Conservation (phyloP, 2,113 vertebrate genomes). For the Paralichthys olivaceus region DNA sequence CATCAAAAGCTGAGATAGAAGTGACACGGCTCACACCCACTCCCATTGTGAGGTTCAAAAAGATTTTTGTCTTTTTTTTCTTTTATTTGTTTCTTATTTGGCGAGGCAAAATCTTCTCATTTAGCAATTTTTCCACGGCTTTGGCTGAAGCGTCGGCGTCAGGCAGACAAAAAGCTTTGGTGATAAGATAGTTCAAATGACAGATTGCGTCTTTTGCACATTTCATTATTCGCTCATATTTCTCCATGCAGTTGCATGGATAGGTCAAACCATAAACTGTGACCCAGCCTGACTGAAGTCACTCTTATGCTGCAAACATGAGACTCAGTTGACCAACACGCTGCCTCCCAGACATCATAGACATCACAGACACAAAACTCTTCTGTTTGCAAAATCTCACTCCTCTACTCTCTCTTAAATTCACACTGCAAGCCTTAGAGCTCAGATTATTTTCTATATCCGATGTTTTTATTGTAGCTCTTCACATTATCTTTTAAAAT, state of each 20-base stretch:
- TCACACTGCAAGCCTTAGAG: neutral
- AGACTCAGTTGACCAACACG: slow-evolving; percentile 15
- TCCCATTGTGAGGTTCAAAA: slow-evolving; percentile 63
- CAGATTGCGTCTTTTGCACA: slow-evolving; percentile 59
- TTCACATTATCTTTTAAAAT: no score
- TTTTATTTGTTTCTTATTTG: slow-evolving; percentile 71
- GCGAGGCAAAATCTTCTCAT: slow-evolving; percentile 66
- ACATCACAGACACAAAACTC: slow-evolving; percentile 15
- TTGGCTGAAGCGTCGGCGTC: slow-evolving; percentile 52
- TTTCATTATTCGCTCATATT: slow-evolving; percentile 53
- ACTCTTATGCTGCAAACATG: neutral
- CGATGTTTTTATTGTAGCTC: no score
- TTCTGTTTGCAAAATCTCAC: slow-evolving; percentile 26
- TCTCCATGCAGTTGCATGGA: slow-evolving; percentile 21
- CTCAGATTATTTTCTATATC: no score
- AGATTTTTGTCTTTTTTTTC: slow-evolving; percentile 48
- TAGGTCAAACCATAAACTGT: slow-evolving; percentile 24
- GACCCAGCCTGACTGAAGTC: slow-evolving; percentile 39
- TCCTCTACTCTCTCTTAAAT: neutral
- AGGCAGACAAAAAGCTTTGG: slow-evolving; percentile 51
- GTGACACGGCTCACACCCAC: slow-evolving; percentile 68
- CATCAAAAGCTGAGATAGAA: slow-evolving; percentile 69
- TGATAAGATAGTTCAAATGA: slow-evolving; percentile 65
- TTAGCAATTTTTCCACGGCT: slow-evolving; percentile 66
- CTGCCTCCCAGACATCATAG: slow-evolving; percentile 17